Percentiles rank a stretch among this genome's conserved stretches.
phyloP scores from a whole-genome alignment of 2,888 invertebrate genomes.

The Plebejus argus region DNA sequence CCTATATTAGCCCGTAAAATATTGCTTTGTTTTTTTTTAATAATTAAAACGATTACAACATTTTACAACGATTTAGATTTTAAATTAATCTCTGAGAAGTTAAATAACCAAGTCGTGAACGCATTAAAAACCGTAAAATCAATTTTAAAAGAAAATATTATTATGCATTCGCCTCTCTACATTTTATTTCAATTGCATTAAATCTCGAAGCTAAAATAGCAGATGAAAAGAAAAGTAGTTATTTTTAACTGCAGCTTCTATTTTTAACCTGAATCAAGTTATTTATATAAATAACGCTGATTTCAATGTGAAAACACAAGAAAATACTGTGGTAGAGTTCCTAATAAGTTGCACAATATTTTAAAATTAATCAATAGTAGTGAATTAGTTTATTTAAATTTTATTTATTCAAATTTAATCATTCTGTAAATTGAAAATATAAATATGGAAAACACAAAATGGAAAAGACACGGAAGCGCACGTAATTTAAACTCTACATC shows the following conservation, averaged over 20 bases:
- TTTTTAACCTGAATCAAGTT: background rate
- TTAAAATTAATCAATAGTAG: background rate
- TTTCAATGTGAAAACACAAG: background rate
- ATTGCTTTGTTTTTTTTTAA: background rate
- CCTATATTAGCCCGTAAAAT: background rate
- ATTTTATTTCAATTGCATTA: background rate
- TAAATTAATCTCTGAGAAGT: background rate
- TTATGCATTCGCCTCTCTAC: background rate
- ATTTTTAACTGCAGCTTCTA: background rate
- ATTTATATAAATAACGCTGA: background rate
- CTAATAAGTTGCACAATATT: background rate
- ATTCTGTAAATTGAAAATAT: background rate
- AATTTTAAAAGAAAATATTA: background rate
- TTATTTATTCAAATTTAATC: background rate
- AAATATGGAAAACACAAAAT: background rate
- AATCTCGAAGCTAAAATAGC: background rate
- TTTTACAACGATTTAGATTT: too few species aligned
- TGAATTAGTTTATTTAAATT: background rate
- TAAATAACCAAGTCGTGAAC: background rate
- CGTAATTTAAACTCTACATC: background rate
- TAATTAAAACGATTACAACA: too few species aligned
- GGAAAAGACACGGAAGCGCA: background rate
- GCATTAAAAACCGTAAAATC: background rate
- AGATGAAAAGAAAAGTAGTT: background rate
- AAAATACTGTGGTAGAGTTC: background rate